A percentile compares a stretch with the other conserved stretches of the same genome.
Evolutionary conservation across 1,140 invertebrate species (phyloP).

Genomic region (Globodera ellingtonae): DNA sequence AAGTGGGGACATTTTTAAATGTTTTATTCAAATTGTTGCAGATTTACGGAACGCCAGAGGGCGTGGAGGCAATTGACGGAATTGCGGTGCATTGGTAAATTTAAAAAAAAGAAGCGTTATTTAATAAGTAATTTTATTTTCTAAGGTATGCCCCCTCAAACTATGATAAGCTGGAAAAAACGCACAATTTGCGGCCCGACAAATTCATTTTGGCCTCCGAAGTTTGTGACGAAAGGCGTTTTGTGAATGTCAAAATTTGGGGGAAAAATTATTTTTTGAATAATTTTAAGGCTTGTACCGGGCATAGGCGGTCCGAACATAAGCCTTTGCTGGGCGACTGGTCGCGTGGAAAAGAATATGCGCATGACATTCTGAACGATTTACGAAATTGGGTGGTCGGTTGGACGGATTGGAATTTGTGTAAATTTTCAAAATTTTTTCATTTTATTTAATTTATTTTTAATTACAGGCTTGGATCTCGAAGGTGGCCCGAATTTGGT

Average conservation of each 20-base stretch:
- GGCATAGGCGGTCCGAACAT: constrained; percentile 26
- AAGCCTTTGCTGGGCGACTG: constrained; percentile 41
- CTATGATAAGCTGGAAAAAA: constrained; percentile 68
- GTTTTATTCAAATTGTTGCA: constrained; percentile 18
- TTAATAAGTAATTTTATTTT: too few species aligned
- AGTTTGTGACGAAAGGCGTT: constrained; percentile 68
- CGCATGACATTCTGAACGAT: constrained; percentile 71
- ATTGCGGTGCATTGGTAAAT: constrained; percentile 17
- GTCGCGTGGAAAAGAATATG: constrained; percentile 29
- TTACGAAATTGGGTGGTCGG: constrained; percentile 41
- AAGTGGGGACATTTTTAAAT: constrained; percentile 22
- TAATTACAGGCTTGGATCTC: constrained; percentile 13
- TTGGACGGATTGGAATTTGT: constrained; percentile 81
- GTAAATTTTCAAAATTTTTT: not conserved
- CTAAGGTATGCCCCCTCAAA: not conserved
- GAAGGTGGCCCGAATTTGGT: constrained; percentile 77
- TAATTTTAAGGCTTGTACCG: constrained; percentile 31
- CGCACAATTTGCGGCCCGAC: constrained; percentile 72
- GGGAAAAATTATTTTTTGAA: not conserved
- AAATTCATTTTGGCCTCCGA: constrained; percentile 79
- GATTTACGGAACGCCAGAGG: not conserved
- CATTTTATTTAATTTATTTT: constrained; percentile 1
- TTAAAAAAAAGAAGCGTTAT: too few species aligned
- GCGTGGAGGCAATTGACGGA: not conserved
- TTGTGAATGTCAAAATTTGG: not conserved